Evolutionary conservation across 2,113 vertebrate species (phyloP).

Genomic region (Australoheros scitulus): DNA sequence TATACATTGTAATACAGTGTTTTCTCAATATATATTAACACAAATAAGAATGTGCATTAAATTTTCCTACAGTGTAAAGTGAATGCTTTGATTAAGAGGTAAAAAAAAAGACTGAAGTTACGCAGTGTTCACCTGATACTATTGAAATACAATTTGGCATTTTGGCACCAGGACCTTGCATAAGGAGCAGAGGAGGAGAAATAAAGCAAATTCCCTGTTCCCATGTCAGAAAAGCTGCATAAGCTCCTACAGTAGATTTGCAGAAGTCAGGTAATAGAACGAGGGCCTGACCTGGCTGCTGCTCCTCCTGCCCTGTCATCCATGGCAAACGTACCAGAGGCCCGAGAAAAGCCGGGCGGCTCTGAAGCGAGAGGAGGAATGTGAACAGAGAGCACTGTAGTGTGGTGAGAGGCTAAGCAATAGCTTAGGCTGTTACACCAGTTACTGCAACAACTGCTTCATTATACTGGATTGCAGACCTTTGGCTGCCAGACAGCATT

Average conservation of each 20-base stretch:
- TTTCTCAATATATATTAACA: neutral
- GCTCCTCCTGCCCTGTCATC: constrained; percentile 35
- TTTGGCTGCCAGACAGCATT: constrained; percentile 46
- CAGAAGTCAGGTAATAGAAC: constrained; percentile 49
- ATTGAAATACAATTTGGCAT: neutral
- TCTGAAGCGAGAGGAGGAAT: constrained; percentile 12
- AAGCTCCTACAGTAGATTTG: constrained; percentile 47
- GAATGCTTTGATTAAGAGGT: too few relatives aligned
- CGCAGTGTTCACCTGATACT: neutral
- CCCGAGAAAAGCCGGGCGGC: constrained; percentile 5
- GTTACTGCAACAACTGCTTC: constrained; percentile 38
- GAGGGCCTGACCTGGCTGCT: constrained; percentile 18
- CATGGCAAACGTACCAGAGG: constrained; percentile 30
- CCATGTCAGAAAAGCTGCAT: constrained; percentile 42
- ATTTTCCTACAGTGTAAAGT: neutral
- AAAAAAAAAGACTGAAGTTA: neutral
- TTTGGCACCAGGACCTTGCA: constrained; percentile 28
- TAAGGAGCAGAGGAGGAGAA: constrained; percentile 16
- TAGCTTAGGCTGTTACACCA: constrained; percentile 25
- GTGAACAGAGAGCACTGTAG: constrained; percentile 44
- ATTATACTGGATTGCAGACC: constrained; percentile 32
- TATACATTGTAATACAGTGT: neutral
- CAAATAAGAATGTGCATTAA: neutral
- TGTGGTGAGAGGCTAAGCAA: constrained; percentile 24
- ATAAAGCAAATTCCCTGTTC: constrained; percentile 37